A percentile compares a stretch with the other conserved stretches of the same genome.
These are phyloP conservation scores for Anoura caudifer DNA, from an alignment of 2,113 vertebrate species.

Conservation along the genomic window DNA sequence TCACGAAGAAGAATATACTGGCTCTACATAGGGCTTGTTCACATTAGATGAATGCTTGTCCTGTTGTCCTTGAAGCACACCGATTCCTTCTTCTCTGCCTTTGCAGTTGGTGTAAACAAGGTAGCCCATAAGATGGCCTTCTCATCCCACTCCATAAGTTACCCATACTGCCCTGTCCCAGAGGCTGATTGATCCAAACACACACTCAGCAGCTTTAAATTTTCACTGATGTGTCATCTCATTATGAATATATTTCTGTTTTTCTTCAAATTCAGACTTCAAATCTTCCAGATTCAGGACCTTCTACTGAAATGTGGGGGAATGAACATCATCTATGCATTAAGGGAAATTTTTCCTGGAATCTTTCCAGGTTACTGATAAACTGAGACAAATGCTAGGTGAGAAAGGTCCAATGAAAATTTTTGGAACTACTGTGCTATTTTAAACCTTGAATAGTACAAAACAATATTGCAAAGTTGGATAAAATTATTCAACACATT, in stretches of 20 bases:
- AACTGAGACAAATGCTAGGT: background rate
- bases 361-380: background rate
- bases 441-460: background rate
- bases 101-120: background rate
- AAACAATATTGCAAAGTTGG: background rate
- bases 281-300: background rate
- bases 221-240: background rate
- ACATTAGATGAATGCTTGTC: background rate
- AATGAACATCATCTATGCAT: background rate
- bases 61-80: background rate
- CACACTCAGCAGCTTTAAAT: background rate
- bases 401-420: background rate
- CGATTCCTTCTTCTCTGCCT: background rate
- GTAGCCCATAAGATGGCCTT: background rate
- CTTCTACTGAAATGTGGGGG: background rate
- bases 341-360: background rate
- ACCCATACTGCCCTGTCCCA: background rate
- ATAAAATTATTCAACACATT: background rate
- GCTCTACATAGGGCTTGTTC: background rate
- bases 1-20: background rate
- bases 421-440: background rate
- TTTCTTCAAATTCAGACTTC: background rate
- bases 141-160: background rate
- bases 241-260: background rate
- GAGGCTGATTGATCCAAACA: conserved; percentile 20